A percentile compares a stretch with the other conserved stretches of the same genome.
Conservation (phyloP, 2,888 invertebrate species). For the Protonemura montana region DNA sequence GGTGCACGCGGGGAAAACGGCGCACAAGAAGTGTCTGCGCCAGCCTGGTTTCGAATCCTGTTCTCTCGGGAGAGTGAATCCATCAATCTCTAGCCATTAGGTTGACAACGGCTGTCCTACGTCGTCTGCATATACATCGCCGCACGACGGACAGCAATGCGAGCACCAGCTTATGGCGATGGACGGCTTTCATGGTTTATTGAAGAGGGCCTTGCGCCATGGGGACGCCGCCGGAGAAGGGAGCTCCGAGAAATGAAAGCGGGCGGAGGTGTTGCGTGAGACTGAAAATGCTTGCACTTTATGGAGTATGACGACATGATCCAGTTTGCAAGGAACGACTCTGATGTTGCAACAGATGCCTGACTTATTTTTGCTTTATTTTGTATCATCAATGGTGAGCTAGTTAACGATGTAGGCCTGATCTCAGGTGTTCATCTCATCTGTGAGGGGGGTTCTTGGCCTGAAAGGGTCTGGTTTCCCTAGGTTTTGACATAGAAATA, state of each 20-base stretch:
- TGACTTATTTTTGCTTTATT: too few relatives aligned
- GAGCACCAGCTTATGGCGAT: too few relatives aligned
- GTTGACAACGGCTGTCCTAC: background rate
- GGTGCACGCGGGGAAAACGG: background rate
- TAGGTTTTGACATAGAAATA: too few relatives aligned
- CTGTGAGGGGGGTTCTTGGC: too few relatives aligned
- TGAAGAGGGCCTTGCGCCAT: background rate
- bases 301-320: too few relatives aligned
- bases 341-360: too few relatives aligned
- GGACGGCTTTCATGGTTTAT: too few relatives aligned
- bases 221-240: background rate
- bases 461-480: too few relatives aligned
- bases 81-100: background rate
- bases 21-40: background rate
- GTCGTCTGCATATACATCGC: background rate
- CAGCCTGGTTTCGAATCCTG: background rate
- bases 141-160: background rate
- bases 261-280: background rate
- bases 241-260: background rate
- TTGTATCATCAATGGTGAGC: background rate
- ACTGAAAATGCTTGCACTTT: too few relatives aligned
- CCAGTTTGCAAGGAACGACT: too few relatives aligned
- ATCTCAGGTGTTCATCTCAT: too few relatives aligned
- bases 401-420: too few relatives aligned
- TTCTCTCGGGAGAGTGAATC: slow-evolving; percentile 1